Percentiles rank a stretch among this genome's conserved stretches.
Conservation (phyloP, 2,797 vertebrate genomes). For the Gallinago nigripennis region DNA sequence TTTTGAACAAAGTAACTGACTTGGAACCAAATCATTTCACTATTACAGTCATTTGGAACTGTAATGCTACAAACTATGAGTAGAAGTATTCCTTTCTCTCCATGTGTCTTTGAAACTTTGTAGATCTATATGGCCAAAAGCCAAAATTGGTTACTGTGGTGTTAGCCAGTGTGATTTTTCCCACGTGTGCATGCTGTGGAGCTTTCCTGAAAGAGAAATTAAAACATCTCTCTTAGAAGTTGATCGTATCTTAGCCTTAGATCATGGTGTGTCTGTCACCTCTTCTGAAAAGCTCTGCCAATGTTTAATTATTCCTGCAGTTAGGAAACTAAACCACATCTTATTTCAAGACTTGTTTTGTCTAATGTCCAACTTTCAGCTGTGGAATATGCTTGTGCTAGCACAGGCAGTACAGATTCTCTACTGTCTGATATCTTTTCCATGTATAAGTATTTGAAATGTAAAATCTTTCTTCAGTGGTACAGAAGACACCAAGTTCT, state of each 20-base stretch:
- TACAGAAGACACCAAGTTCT: neutral
- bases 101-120: neutral
- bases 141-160: neutral
- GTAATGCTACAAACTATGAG: neutral
- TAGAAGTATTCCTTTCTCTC: neutral
- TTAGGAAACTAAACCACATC: slow-evolving; percentile 27
- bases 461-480: neutral
- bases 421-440: slow-evolving; percentile 21
- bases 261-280: slow-evolving; percentile 34
- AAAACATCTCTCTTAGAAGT: neutral
- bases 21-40: neutral
- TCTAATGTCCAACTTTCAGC: slow-evolving; percentile 28
- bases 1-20: neutral
- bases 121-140: neutral
- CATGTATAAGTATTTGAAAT: neutral
- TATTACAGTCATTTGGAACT: neutral
- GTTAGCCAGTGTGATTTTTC: neutral
- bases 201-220: slow-evolving; percentile 8
- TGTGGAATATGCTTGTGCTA: slow-evolving; percentile 15
- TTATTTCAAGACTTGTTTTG: slow-evolving; percentile 37
- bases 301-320: slow-evolving; percentile 45
- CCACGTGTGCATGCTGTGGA: neutral
- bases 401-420: slow-evolving; percentile 2
- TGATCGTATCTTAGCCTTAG: slow-evolving; percentile 27
- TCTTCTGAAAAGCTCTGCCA: slow-evolving; percentile 26